Conservation (phyloP, 2,888 invertebrate species). For the Mesoligia furuncula region DNA sequence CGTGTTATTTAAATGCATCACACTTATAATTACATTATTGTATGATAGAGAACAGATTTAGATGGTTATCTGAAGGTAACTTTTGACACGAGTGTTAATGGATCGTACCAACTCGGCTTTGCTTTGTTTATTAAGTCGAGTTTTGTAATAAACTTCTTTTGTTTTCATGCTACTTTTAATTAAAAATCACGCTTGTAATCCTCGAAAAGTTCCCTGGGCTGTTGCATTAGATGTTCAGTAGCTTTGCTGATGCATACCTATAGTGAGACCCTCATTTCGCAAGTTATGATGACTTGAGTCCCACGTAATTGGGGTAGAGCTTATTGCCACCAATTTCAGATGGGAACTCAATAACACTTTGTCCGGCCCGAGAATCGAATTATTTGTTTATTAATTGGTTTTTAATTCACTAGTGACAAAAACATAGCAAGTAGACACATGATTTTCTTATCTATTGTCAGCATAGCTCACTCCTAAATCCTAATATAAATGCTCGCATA, state of each 20-base stretch:
- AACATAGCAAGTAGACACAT: not conserved
- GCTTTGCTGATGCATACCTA: not conserved
- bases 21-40: conserved; percentile 22
- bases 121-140: not conserved
- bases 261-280: not conserved
- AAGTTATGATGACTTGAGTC: not conserved
- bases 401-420: too few relatives aligned
- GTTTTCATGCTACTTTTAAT: not conserved
- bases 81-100: conserved; percentile 17
- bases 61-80: conserved; percentile 23
- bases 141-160: not conserved
- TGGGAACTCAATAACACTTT: not conserved
- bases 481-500: not conserved
- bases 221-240: too few relatives aligned
- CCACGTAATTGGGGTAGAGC: not conserved
- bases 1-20: conserved; percentile 23
- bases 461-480: not conserved
- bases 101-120: not conserved
- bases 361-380: not conserved
- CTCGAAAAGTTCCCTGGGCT: not conserved
- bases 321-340: not conserved
- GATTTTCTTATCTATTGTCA: too few relatives aligned
- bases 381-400: not conserved
- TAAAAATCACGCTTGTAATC: not conserved
- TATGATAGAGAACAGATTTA: conserved; percentile 36